Conservation (phyloP, 2,888 invertebrate genomes). For the Cactoblastis cactorum region DNA sequence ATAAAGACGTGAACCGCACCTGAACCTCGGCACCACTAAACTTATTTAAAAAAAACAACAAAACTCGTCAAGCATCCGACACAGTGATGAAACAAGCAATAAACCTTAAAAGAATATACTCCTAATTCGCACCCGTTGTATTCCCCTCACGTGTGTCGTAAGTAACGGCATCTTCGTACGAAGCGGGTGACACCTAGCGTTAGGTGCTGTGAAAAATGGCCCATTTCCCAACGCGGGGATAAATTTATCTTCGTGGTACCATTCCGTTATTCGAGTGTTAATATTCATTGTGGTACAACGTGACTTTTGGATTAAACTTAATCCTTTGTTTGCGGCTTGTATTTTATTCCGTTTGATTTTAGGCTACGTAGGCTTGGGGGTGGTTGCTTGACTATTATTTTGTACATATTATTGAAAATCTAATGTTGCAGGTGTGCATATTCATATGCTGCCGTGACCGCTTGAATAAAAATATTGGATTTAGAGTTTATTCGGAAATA, state of each 20-base stretch:
- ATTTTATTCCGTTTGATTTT: not conserved
- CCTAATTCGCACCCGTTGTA: conserved; percentile 23
- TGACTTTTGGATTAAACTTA: conserved; percentile 21
- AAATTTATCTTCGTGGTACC: conserved; percentile 73
- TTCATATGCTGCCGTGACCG: too few relatives aligned
- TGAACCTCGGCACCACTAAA: too few relatives aligned
- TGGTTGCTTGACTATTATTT: too few relatives aligned
- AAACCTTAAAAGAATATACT: conserved; percentile 30
- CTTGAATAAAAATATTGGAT: too few relatives aligned
- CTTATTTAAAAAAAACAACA: not conserved
- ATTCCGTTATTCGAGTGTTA: conserved; percentile 68
- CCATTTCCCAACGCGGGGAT: conserved; percentile 64
- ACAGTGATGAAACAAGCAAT: conserved; percentile 36
- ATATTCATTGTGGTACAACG: conserved; percentile 27
- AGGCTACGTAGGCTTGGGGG: too few relatives aligned
- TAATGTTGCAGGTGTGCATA: too few relatives aligned
- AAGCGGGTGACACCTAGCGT: conserved; percentile 74
- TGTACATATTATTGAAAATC: too few relatives aligned
- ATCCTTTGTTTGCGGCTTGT: conserved; percentile 13
- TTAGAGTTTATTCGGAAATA: too few relatives aligned
- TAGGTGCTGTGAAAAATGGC: conserved; percentile 76
- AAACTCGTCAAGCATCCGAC: not conserved
- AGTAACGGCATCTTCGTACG: conserved; percentile 53
- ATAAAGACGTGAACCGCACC: too few relatives aligned
- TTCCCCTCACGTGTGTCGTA: conserved; percentile 38